phyloP scores from a whole-genome alignment of 2,113 vertebrate species.

The Pluvialis apricaria region DNA sequence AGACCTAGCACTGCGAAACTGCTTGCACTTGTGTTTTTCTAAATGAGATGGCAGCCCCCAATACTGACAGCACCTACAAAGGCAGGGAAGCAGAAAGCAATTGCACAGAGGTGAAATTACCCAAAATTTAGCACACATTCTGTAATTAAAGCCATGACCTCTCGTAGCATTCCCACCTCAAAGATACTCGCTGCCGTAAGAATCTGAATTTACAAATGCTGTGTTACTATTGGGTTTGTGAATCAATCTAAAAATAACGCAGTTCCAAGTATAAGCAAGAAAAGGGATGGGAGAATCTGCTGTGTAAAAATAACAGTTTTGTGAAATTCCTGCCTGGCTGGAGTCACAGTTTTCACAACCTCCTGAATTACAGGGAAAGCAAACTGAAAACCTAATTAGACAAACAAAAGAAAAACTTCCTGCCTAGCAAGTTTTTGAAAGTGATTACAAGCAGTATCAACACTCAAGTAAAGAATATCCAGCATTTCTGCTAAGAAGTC shows the following conservation, averaged over 20 bases:
- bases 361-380: neutral
- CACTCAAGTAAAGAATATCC: neutral
- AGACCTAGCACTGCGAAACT: neutral
- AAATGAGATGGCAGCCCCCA: neutral
- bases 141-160: neutral
- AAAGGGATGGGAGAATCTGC: neutral
- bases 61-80: neutral
- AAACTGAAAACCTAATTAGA: conserved; percentile 13
- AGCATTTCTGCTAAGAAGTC: neutral
- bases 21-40: neutral
- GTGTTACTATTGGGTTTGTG: neutral
- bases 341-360: neutral
- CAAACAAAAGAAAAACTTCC: conserved; percentile 27
- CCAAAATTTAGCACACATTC: neutral
- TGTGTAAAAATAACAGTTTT: neutral
- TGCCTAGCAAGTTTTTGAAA: neutral
- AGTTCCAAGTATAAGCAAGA: neutral
- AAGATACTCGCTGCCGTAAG: neutral
- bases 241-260: neutral
- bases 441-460: neutral
- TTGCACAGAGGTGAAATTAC: neutral
- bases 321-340: neutral
- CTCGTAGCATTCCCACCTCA: accelerated
- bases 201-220: neutral
- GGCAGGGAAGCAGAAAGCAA: neutral